Evolutionary conservation across 2,797 vertebrate species (phyloP), one percentile per base, ranked within the genome.

Genomic region (Pogoniulus pusillus): DNA sequence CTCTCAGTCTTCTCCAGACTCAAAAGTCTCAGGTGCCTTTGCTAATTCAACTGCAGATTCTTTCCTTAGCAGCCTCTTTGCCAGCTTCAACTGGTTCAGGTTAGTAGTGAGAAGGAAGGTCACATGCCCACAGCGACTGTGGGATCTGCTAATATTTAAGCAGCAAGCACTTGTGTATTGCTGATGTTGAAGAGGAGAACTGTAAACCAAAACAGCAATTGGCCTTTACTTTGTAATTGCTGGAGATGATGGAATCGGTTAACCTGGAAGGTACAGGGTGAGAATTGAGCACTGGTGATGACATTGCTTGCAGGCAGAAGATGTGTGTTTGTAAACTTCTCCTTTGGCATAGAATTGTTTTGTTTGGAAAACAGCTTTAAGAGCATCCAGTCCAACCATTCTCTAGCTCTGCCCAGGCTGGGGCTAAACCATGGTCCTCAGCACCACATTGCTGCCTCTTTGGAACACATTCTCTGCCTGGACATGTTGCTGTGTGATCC

Each of bases 71-170:
- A 27, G 17, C 14, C 9, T 49, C 43, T 66, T 60, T 24, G 19
- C 10, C 49, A 85, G 37, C 60, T 55, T 69, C 55, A 63, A 20
- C 59, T 82, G 59, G 27, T 64, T 66, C 24, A 75, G 49, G 16
- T 51, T 34, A n/a, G 23, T 43, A 22, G 26, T 23, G 29, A 66
- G 64, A 63, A 59, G 49, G 57, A 88, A 91, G 55, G 74, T 87
- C 55, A 64, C 6, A 7, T 7, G 6, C n/a, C 35, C 23, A 7
- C 20, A 29, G 49, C 64, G 35, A 18, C 85, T 75, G 27, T 78
- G 82, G 47, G 62, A 68, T 86, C 62, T 80, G 71, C 82, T 92
- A 41, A 51, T 88, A 84, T 80, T 86, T 92, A 82, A 85, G 57
- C 65, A 45, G 35, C 35, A 77, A 60, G 9, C 32, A 34, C 63